phyloP scores from a whole-genome alignment of 2,797 vertebrate genomes.

The Hippocampus kuda region DNA sequence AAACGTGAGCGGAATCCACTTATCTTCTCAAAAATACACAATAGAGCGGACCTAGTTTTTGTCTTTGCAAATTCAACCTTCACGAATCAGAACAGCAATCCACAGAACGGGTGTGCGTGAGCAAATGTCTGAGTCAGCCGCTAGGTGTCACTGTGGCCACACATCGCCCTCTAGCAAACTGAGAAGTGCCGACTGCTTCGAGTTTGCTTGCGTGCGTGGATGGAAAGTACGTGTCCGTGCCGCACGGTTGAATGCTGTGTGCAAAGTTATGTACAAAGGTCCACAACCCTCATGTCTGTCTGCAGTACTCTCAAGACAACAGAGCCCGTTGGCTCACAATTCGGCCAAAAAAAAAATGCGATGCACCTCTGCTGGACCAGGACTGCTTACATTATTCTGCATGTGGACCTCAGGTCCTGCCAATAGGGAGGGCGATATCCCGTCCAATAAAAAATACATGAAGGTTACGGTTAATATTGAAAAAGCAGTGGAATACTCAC shows the following conservation, averaged over 20 bases:
- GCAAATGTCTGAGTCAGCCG: constrained; percentile 31
- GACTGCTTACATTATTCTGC: constrained; percentile 53
- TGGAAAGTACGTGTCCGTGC: constrained; percentile 30
- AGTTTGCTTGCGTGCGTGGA: constrained; percentile 21
- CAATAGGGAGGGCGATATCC: constrained; percentile 40
- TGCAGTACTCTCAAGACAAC: constrained; percentile 48
- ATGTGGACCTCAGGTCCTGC: constrained; percentile 44
- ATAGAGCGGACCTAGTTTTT: no score
- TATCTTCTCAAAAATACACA: no score
- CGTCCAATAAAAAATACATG: constrained; percentile 49
- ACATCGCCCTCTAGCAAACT: constrained; percentile 8
- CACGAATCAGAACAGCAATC: neutral
- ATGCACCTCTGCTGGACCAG: constrained; percentile 38
- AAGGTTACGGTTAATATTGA: constrained; percentile 16
- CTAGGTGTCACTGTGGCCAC: constrained; percentile 70
- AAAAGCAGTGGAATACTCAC: constrained; percentile 7
- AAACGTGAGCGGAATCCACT: neutral
- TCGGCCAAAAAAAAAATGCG: constrained; percentile 37
- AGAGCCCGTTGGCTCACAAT: constrained; percentile 44
- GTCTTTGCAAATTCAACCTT: neutral
- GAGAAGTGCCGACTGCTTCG: neutral
- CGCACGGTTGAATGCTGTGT: constrained; percentile 37
- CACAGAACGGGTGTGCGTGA: neutral
- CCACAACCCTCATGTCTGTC: constrained; percentile 22
- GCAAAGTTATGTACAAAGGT: constrained; percentile 41